phyloP scores from a whole-genome alignment of 2,797 vertebrate genomes.

The Orestias chungarensis region DNA sequence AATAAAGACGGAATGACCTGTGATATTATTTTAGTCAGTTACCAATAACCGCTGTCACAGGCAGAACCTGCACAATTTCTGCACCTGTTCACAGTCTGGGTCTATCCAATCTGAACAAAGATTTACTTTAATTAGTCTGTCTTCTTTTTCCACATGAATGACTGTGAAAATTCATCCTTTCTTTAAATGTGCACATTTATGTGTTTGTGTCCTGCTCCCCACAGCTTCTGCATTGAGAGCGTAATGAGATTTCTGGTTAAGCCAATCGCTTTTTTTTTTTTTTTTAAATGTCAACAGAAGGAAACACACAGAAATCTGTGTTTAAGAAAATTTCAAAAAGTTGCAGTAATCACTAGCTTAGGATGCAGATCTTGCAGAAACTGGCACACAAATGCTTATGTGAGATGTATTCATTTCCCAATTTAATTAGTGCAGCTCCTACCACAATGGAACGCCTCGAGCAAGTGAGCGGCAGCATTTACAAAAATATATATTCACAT shows the following conservation, averaged over 20 bases:
- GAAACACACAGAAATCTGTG: conserved; percentile 61
- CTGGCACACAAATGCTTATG: conserved; percentile 30
- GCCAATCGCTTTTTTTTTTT: conserved; percentile 55
- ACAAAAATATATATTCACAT: conserved; percentile 5
- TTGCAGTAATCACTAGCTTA: conserved; percentile 65
- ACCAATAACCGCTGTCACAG: conserved; percentile 59
- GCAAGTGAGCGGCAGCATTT: conserved; percentile 21
- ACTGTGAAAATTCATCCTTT: conserved; percentile 9
- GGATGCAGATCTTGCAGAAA: conserved; percentile 50
- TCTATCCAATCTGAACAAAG: conserved; percentile 29
- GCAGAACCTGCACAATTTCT: conserved; percentile 27
- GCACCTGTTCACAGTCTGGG: conserved; percentile 37
- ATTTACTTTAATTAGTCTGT: conserved; percentile 46
- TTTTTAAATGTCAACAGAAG: conserved; percentile 48
- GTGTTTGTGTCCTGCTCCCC: conserved; percentile 25
- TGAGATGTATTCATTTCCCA: conserved; percentile 48
- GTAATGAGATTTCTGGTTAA: conserved; percentile 66
- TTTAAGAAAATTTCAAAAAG: conserved; percentile 68
- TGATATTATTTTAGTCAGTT: conserved; percentile 56
- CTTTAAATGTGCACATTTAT: conserved; percentile 13
- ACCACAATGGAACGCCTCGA: conserved; percentile 50
- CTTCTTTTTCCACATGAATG: conserved; percentile 25
- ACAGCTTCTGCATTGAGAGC: conserved; percentile 35
- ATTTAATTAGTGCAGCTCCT: conserved; percentile 62
- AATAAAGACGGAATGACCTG: conserved; percentile 74